These are phyloP conservation scores for Chrysotoxum bicinctum DNA, from an alignment of 2,888 invertebrate species.

Conservation along the genomic window DNA sequence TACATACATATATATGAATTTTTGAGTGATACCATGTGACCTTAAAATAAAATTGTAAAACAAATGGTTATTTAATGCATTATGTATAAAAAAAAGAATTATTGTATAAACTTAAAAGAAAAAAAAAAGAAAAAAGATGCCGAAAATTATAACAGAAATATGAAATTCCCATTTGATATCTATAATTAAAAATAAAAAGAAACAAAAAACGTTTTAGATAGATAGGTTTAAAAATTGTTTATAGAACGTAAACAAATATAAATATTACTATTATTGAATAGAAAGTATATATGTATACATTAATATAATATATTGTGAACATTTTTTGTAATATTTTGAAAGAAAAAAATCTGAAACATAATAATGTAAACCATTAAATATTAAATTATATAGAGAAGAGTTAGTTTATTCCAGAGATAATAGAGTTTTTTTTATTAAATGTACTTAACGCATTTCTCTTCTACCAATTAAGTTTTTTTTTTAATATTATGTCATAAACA, in stretches of 20 bases:
- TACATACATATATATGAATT: constrained; percentile 73
- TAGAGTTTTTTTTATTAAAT: constrained; percentile 31
- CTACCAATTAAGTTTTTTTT: constrained; percentile 15
- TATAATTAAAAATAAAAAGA: not conserved
- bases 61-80: constrained; percentile 67
- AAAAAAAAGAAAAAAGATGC: constrained; percentile 12
- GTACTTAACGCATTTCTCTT: constrained; percentile 68
- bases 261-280: constrained; percentile 36
- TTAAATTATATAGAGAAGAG: constrained; percentile 4
- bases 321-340: constrained; percentile 63
- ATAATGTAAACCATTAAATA: constrained; percentile 20
- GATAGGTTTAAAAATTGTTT: constrained; percentile 71
- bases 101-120: constrained; percentile 38
- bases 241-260: constrained; percentile 39
- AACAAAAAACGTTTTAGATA: constrained; percentile 55
- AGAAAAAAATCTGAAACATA: constrained; percentile 26
- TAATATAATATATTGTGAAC: constrained; percentile 51
- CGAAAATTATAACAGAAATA: constrained; percentile 7
- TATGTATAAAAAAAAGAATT: constrained; percentile 27
- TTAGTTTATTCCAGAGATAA: constrained; percentile 47
- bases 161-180: constrained; percentile 69
- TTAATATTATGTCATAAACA: not conserved
- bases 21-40: constrained; percentile 82
- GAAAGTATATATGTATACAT: constrained; percentile 30
- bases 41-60: constrained; percentile 77